Base-by-base conservation (phyloP, 2,797 vertebrate species). In the Hypotaenidia philippensis region DNA sequence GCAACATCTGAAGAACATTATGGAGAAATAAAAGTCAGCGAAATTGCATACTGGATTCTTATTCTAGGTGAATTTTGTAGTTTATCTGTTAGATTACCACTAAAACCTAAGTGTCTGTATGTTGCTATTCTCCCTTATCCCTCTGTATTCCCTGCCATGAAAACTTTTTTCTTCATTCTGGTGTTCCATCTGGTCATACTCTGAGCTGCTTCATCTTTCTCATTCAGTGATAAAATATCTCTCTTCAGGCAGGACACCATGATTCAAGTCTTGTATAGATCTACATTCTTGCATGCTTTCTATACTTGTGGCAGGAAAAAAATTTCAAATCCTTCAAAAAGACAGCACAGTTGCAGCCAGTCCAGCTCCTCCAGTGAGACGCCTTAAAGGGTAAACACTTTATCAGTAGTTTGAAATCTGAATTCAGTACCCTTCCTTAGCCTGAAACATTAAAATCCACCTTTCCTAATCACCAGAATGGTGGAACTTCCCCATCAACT, bases 401-500 rank as follows among this genome's bases (percentile, higher is more conserved):
- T 36, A 84, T 57, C 82, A 87, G 61, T 59, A 94, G 71, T 72
- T 44, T 0, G 25, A 89, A 77, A 83, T 70, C 22, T 45, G 38
- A 89, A 85, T 80, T 95, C 66, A 79, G 29, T 76, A 59, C 20
- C 70, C 27, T 32, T 64, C 32, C 27, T 69, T 47, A 90, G 31
- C 18, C 15, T 53, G 64, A 63, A 92, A 50, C n/a, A 80, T 59
- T 55, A 77, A 55, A 59, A 83, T 40, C 56, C 64, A 93, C 64
- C 63, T 34, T 76, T 85, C 55, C 59, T 70, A 78, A 70, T 60
- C 55, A 68, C 34, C 6, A 40, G 31, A 94, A 91, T 21, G 57
- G 52, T 75, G 17, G 49, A 86, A 88, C 17, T 82, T 94, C 83
- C 77, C 70, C 86, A 89, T 47, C 3, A 20, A 78, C 53, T 94